Conservation (phyloP, 2,113 vertebrate species). For the Regulus satrapa region DNA sequence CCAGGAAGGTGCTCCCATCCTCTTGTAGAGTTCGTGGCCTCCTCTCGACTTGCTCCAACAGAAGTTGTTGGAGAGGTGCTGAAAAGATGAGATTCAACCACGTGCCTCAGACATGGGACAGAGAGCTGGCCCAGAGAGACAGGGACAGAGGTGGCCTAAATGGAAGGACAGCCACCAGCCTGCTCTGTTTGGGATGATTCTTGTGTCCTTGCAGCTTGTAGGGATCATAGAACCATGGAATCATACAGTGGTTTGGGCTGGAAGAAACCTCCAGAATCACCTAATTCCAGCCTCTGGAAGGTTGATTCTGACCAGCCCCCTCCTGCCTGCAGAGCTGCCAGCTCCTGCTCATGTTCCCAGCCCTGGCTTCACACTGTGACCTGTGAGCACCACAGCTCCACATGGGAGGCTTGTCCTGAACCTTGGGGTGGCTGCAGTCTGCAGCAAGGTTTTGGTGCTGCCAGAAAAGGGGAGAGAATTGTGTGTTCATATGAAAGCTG, state of each 20-base stretch:
- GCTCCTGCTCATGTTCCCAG: not conserved
- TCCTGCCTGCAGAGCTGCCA: not conserved
- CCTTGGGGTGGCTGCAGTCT: not conserved
- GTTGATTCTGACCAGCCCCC: not conserved
- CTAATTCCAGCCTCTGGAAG: not conserved
- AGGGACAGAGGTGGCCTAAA: not conserved
- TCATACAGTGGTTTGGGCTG: not conserved
- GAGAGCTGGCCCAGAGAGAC: not conserved
- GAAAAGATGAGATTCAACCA: not conserved
- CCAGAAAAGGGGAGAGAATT: not conserved
- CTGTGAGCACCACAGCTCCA: not conserved
- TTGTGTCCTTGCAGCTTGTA: accelerated
- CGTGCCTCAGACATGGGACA: accelerated
- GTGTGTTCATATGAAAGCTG: slow-evolving; percentile 8
- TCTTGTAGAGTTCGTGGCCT: not conserved
- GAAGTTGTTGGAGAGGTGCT: not conserved
- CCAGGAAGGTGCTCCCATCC: not conserved
- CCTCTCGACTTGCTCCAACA: not conserved
- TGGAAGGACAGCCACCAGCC: not conserved
- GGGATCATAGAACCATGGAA: not conserved
- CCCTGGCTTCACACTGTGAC: accelerated
- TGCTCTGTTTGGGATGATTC: not conserved
- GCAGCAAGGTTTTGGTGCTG: not conserved
- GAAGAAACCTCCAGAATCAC: not conserved
- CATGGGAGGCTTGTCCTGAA: accelerated